Evolutionary conservation across 2,113 vertebrate genomes (phyloP).

Genomic region (Dendropsophus ebraccatus): DNA sequence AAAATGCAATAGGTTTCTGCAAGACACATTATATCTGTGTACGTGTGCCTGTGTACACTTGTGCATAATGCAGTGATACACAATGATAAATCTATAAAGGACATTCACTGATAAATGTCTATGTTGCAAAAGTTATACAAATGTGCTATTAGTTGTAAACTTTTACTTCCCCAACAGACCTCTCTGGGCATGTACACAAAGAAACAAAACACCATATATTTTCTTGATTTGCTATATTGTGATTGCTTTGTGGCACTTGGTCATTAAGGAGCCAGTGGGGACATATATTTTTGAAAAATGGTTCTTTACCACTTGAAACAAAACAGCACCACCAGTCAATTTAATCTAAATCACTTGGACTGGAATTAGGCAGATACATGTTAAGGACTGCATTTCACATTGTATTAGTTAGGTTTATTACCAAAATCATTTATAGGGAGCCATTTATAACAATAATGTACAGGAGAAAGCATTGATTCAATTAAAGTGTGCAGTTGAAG

Average conservation of each 20-base stretch:
- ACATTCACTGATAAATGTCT: background rate
- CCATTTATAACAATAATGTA: constrained; percentile 73
- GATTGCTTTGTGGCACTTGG: constrained; percentile 70
- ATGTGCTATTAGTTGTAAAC: constrained; percentile 29
- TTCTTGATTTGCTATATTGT: constrained; percentile 54
- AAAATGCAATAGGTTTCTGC: background rate
- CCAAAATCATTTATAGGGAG: constrained; percentile 68
- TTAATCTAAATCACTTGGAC: constrained; percentile 69
- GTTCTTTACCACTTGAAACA: constrained; percentile 64
- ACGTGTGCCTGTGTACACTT: background rate
- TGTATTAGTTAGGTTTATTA: constrained; percentile 76
- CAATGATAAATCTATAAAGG: background rate
- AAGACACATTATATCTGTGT: background rate
- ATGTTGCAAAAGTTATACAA: constrained; percentile 33
- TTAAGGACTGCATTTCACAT: constrained; percentile 68
- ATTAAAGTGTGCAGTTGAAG: constrained; percentile 63
- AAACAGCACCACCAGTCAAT: constrained; percentile 38
- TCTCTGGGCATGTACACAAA: constrained; percentile 38
- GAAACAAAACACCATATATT: constrained; percentile 39
- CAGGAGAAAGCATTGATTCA: constrained; percentile 68
- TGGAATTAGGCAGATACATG: constrained; percentile 74
- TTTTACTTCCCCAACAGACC: constrained; percentile 30
- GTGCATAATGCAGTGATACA: background rate
- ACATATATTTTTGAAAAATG: constrained; percentile 76
- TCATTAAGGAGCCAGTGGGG: constrained; percentile 79